Evolutionary conservation across 2,888 invertebrate species (phyloP).

Genomic region (Spodoptera littoralis): DNA sequence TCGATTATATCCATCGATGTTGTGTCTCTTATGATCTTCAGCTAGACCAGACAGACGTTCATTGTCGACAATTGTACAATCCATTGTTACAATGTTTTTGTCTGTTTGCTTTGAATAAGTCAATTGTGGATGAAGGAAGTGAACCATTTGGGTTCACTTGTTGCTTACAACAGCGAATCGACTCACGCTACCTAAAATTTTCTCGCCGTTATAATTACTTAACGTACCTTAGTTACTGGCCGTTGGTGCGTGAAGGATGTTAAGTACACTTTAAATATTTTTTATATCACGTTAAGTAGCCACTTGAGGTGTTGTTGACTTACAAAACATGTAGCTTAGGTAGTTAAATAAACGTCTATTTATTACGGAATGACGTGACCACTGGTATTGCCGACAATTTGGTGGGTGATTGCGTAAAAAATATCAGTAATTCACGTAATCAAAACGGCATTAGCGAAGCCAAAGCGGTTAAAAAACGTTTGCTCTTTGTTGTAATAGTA

Average conservation of each 20-base stretch:
- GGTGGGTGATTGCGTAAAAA: conserved; percentile 71
- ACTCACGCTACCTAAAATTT: conserved; percentile 53
- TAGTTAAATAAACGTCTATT: conserved; percentile 70
- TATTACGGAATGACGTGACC: conserved; percentile 74
- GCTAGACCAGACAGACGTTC: conserved; percentile 63
- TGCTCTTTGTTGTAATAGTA: conserved; percentile 59
- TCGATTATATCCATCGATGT: conserved; percentile 57
- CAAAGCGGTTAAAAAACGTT: conserved; percentile 68
- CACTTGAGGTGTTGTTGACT: conserved; percentile 60
- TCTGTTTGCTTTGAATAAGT: conserved; percentile 78
- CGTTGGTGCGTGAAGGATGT: conserved; percentile 55
- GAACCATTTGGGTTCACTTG: conserved; percentile 72
- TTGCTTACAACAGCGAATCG: conserved; percentile 34
- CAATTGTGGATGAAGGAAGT: conserved; percentile 81
- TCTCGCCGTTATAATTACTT: conserved; percentile 49
- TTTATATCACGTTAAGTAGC: conserved; percentile 58
- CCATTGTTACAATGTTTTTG: conserved; percentile 78
- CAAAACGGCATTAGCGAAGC: conserved; percentile 82
- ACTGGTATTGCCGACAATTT: conserved; percentile 62
- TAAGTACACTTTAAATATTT: conserved; percentile 54
- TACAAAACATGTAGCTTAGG: conserved; percentile 58
- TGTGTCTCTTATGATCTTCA: conserved; percentile 66
- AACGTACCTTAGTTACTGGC: conserved; percentile 43
- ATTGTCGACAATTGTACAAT: conserved; percentile 70
- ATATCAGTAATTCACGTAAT: conserved; percentile 78